phyloP scores from a whole-genome alignment of 2,888 invertebrate species.

The Thalpophila matura region DNA sequence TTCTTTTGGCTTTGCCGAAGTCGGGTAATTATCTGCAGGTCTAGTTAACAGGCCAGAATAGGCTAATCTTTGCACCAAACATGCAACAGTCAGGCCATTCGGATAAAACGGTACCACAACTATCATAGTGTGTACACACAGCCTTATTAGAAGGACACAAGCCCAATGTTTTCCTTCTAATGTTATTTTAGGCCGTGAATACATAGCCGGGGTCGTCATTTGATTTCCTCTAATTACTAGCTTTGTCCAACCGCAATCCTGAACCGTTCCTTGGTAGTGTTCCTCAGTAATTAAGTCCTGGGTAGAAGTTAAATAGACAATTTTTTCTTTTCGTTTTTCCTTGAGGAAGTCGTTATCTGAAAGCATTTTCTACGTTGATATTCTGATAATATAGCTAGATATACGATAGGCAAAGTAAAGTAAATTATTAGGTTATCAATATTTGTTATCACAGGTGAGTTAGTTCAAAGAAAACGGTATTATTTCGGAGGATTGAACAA shows the following conservation, averaged over 20 bases:
- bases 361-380: constrained; percentile 5
- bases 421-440: background rate
- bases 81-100: background rate
- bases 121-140: constrained; percentile 23
- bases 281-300: constrained; percentile 52
- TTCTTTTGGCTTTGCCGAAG: too few relatives aligned
- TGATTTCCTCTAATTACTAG: constrained; percentile 63
- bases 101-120: background rate
- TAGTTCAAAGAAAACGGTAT: too few relatives aligned
- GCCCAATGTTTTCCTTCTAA: constrained; percentile 63
- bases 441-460: too few relatives aligned
- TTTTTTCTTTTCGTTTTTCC: constrained; percentile 37
- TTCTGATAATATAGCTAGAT: background rate
- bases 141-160: constrained; percentile 44
- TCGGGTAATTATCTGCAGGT: too few relatives aligned
- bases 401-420: background rate
- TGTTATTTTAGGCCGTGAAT: constrained; percentile 64
- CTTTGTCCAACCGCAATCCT: constrained; percentile 56
- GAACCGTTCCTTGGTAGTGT: constrained; percentile 45
- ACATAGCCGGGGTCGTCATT: constrained; percentile 56
- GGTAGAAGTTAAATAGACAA: constrained; percentile 7
- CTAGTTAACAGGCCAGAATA: background rate
- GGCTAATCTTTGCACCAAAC: background rate
- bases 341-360: constrained; percentile 8
- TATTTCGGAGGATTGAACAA: too few relatives aligned